Percentiles rank a stretch among this genome's conserved stretches.
These are phyloP conservation scores for Xylocopa sonorina DNA, from an alignment of 1,140 invertebrate species.

Conservation along the genomic window DNA sequence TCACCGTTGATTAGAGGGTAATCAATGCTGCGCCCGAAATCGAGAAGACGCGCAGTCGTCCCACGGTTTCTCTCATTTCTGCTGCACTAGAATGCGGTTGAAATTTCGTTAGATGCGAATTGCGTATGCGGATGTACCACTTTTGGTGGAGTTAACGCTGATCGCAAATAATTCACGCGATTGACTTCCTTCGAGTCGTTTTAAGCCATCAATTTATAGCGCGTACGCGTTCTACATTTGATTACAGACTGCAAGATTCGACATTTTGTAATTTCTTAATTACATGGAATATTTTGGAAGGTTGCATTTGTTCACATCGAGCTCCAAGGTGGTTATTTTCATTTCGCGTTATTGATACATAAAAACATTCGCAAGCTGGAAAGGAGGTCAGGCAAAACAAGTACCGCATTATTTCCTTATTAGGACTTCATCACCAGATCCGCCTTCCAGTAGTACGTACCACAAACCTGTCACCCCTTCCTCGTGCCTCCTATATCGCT, in stretches of 20 bases:
- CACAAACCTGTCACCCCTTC: neutral
- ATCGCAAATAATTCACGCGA: too few relatives aligned
- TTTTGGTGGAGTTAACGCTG: neutral
- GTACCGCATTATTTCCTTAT: slow-evolving; percentile 10
- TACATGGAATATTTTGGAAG: neutral
- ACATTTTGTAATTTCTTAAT: too few relatives aligned
- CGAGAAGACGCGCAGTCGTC: slow-evolving; percentile 36
- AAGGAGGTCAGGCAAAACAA: neutral
- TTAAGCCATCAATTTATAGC: too few relatives aligned
- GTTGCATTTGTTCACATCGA: too few relatives aligned
- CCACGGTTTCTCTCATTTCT: slow-evolving; percentile 15
- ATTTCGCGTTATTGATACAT: neutral
- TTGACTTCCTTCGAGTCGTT: too few relatives aligned
- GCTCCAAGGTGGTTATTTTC: neutral
- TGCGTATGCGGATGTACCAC: neutral
- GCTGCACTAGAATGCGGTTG: slow-evolving; percentile 37
- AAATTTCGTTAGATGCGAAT: slow-evolving; percentile 58
- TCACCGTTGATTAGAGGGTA: slow-evolving; percentile 51
- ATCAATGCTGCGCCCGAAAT: slow-evolving; percentile 48
- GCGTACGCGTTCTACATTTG: too few relatives aligned
- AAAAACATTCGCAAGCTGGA: neutral
- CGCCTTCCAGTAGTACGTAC: neutral
- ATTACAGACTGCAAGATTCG: too few relatives aligned
- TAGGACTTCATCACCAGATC: neutral
- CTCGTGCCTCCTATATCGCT: neutral